These are phyloP conservation scores for Nothobranchius kuhntae DNA, from an alignment of 2,113 vertebrate species.

Conservation along the genomic window DNA sequence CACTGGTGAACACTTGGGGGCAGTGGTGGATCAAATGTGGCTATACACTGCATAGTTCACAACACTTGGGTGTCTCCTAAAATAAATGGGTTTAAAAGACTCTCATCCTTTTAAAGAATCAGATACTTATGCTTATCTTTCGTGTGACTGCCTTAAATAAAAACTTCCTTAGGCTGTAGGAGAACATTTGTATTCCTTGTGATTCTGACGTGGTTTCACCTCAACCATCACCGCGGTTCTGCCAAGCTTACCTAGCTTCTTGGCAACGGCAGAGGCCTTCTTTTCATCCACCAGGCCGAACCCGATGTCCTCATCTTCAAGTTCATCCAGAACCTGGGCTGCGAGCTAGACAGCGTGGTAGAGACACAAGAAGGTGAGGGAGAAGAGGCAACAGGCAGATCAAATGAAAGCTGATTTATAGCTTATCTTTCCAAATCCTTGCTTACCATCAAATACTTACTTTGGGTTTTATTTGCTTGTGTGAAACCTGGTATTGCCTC, in stretches of 20 bases:
- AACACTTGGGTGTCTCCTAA: too few relatives aligned
- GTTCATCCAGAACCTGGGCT: slow-evolving; percentile 89
- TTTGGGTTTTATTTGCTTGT: slow-evolving; percentile 32
- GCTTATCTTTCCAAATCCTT: slow-evolving; percentile 9
- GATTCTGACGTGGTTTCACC: too few relatives aligned
- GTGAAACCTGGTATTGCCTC: slow-evolving; percentile 34
- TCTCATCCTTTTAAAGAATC: too few relatives aligned
- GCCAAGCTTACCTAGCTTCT: slow-evolving; percentile 84
- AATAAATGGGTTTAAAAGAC: too few relatives aligned
- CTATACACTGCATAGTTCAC: background rate
- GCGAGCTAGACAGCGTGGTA: slow-evolving; percentile 79
- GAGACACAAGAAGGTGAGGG: slow-evolving; percentile 1
- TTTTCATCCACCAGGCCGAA: slow-evolving; percentile 89
- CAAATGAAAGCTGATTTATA: background rate
- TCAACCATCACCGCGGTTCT: background rate
- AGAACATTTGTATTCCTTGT: background rate
- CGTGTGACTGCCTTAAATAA: too few relatives aligned
- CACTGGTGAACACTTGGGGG: slow-evolving; percentile 51
- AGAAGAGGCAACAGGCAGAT: background rate
- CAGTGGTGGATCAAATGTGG: slow-evolving; percentile 1
- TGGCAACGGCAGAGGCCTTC: slow-evolving; percentile 83
- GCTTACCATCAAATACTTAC: slow-evolving; percentile 22
- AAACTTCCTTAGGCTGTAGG: background rate
- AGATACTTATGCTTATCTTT: too few relatives aligned
- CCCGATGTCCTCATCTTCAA: slow-evolving; percentile 88